Evolutionary conservation across 1,140 invertebrate genomes (phyloP).

Genomic region (Parasteatoda tepidariorum): DNA sequence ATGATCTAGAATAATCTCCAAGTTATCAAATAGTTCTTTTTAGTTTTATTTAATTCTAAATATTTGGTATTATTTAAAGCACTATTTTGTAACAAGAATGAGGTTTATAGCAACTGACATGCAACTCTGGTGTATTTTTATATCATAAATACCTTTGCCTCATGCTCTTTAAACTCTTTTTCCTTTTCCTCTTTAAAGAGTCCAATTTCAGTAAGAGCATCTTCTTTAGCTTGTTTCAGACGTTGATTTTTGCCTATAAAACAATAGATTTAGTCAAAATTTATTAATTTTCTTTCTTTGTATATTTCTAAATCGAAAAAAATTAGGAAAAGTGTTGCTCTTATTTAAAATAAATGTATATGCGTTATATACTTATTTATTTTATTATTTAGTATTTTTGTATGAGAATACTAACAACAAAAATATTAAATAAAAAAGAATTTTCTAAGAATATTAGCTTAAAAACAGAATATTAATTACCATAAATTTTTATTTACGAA

Average conservation of each 20-base stretch:
- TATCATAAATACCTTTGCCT: conserved; percentile 60
- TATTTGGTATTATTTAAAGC: too few species aligned
- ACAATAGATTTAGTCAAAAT: background rate
- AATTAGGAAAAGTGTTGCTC: background rate
- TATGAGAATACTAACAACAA: background rate
- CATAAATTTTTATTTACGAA: too few species aligned
- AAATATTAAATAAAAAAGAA: background rate
- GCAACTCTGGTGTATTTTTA: too few species aligned
- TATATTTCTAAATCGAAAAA: background rate
- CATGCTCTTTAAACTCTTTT: conserved; percentile 76
- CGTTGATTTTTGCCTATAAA: conserved; percentile 90
- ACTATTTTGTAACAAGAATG: too few species aligned
- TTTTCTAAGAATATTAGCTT: too few species aligned
- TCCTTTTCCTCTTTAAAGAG: conserved; percentile 94
- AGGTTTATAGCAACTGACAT: too few species aligned
- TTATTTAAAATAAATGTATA: background rate
- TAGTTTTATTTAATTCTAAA: too few species aligned
- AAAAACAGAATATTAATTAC: too few species aligned
- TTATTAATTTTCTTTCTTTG: background rate
- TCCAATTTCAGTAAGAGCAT: conserved; percentile 98
- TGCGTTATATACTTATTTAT: background rate
- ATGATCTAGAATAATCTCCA: too few species aligned
- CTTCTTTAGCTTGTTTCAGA: conserved; percentile 99
- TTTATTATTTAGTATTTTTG: background rate
- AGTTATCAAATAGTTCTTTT: too few species aligned